Percentiles rank a stretch among this genome's conserved stretches.
Conservation (phyloP, 2,888 invertebrate genomes). For the Cryptocephalus moraei region DNA sequence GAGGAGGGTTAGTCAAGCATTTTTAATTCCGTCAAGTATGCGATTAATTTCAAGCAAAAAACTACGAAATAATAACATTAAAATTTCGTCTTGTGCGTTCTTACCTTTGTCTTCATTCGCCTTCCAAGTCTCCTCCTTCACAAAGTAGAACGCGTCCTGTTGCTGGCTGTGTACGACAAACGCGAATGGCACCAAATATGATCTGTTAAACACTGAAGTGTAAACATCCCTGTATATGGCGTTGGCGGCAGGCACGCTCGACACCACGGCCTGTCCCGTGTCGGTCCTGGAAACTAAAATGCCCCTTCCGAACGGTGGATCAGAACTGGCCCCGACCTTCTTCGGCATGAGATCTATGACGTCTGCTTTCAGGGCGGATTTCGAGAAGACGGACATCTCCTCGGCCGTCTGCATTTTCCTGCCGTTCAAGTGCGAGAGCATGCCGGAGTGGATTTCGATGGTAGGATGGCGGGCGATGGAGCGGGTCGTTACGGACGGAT, state of each 20-base stretch:
- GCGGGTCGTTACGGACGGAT: conserved; percentile 38
- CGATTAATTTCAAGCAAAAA: background rate
- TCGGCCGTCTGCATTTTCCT: conserved; percentile 68
- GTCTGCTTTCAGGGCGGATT: conserved; percentile 70
- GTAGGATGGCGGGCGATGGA: conserved; percentile 46
- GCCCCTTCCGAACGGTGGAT: conserved; percentile 80
- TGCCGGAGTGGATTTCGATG: conserved; percentile 67
- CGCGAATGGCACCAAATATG: conserved; percentile 76
- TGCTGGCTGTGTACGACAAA: conserved; percentile 80
- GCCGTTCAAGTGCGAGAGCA: conserved; percentile 70
- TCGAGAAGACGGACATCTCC: conserved; percentile 65
- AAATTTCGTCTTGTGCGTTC: background rate
- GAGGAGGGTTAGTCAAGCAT: too few species aligned
- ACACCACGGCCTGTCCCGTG: conserved; percentile 71
- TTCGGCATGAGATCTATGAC: conserved; percentile 64
- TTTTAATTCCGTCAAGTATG: background rate
- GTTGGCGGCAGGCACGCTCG: conserved; percentile 81
- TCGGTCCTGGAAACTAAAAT: conserved; percentile 74
- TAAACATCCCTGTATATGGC: conserved; percentile 86
- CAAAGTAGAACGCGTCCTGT: conserved; percentile 88
- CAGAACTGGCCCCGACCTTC: conserved; percentile 72
- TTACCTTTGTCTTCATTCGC: conserved; percentile 74
- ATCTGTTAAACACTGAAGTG: conserved; percentile 85
- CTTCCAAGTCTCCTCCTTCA: conserved; percentile 84
- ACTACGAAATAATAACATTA: background rate